These are phyloP conservation scores for Hirtodrosophila duncani DNA, from an alignment of 2,888 invertebrate genomes.

Conservation along the genomic window DNA sequence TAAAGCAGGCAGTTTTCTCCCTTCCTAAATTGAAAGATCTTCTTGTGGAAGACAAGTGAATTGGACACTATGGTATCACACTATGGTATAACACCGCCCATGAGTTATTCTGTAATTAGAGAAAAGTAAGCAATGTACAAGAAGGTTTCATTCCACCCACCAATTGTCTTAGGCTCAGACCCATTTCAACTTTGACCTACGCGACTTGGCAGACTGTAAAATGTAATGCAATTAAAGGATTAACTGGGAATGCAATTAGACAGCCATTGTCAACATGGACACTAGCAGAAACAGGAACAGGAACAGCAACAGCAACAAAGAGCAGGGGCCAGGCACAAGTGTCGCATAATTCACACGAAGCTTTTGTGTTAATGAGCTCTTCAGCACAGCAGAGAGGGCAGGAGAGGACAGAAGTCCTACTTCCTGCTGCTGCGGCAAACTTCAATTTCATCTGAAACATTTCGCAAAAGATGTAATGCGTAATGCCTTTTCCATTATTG, in stretches of 20 bases:
- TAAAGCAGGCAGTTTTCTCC: no score
- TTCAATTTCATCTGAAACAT: background rate
- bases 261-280: slow-evolving; percentile 42
- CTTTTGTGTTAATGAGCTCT: no score
- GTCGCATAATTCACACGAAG: background rate
- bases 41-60: no score
- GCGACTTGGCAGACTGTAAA: slow-evolving; percentile 56
- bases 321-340: background rate
- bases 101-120: no score
- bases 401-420: no score
- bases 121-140: no score
- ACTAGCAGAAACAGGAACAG: slow-evolving; percentile 7
- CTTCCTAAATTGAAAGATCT: no score
- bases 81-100: no score
- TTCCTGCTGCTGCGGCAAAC: background rate
- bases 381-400: no score
- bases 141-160: slow-evolving; percentile 24
- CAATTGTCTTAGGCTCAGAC: slow-evolving; percentile 13
- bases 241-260: slow-evolving; percentile 62
- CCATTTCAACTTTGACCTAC: slow-evolving; percentile 33
- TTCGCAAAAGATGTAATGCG: background rate
- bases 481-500: slow-evolving; percentile 62
- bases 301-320: background rate
- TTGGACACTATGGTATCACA: no score
- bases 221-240: slow-evolving; percentile 68